Evolutionary conservation across 2,113 vertebrate genomes (phyloP).

Genomic region (Agapornis roseicollis): DNA sequence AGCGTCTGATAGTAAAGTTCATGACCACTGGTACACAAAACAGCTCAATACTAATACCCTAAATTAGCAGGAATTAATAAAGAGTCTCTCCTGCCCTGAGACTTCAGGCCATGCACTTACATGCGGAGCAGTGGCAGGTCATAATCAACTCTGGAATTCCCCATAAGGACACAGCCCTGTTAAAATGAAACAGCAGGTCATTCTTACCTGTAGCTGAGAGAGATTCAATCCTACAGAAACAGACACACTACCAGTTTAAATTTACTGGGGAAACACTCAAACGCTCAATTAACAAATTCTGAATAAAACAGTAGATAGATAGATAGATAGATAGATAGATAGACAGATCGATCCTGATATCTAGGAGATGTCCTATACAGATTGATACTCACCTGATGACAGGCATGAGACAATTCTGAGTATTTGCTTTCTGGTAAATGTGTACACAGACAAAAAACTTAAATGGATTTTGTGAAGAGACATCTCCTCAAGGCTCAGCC

Average conservation of each 20-base stretch:
- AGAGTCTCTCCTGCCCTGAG: not conserved
- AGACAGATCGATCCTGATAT: not conserved
- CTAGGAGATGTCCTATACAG: not conserved
- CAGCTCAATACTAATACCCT: not conserved
- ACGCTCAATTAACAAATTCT: not conserved
- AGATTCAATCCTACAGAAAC: not conserved
- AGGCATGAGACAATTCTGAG: not conserved
- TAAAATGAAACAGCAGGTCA: not conserved
- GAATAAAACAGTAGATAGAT: not conserved
- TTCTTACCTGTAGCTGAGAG: not conserved
- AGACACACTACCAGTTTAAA: not conserved
- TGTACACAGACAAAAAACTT: not conserved
- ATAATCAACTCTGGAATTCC: not conserved
- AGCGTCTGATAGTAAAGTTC: not conserved
- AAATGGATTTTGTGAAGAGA: not conserved
- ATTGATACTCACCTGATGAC: not conserved
- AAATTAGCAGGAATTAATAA: not conserved
- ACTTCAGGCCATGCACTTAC: not conserved
- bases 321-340: no score
- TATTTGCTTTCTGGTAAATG: not conserved
- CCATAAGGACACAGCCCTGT: not conserved
- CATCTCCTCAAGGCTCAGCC: not conserved
- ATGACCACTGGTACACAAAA: not conserved
- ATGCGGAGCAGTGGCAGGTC: not conserved
- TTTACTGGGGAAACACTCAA: not conserved